Evolutionary conservation across 2,113 vertebrate genomes (phyloP).

Genomic region (Calidris pugnax): DNA sequence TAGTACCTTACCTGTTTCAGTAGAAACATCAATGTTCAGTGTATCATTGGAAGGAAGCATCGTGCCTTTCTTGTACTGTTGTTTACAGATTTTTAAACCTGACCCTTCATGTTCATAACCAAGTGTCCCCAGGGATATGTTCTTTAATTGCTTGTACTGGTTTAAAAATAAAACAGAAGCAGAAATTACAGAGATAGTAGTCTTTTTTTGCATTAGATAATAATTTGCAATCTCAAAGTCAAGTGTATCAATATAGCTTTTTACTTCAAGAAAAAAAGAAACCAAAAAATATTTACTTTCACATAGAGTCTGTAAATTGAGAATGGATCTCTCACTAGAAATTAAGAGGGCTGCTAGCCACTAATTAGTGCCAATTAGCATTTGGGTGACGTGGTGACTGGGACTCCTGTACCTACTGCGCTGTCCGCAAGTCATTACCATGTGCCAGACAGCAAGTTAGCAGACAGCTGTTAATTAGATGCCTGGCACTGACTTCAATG

Average conservation of each 20-base stretch:
- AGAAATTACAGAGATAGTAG: background rate
- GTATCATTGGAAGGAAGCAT: constrained; percentile 76
- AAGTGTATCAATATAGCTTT: background rate
- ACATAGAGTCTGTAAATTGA: background rate
- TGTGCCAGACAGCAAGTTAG: background rate
- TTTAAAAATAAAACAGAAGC: constrained; percentile 43
- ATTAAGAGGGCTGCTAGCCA: background rate
- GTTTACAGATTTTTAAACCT: constrained; percentile 86
- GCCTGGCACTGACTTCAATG: background rate
- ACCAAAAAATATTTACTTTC: background rate
- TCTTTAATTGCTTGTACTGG: constrained; percentile 84
- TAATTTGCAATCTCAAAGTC: background rate
- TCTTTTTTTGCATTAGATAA: background rate
- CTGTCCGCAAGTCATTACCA: background rate
- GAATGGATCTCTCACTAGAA: background rate
- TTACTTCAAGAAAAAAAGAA: background rate
- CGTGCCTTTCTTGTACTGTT: constrained; percentile 81
- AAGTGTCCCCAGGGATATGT: constrained; percentile 85
- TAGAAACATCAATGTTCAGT: constrained; percentile 81
- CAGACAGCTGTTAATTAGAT: background rate
- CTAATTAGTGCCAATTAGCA: background rate
- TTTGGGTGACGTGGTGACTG: rapidly evolving
- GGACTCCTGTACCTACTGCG: background rate
- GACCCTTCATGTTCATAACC: constrained; percentile 78
- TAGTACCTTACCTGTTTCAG: constrained; percentile 81